phyloP scores from a whole-genome alignment of 2,113 vertebrate genomes.

The Progne subis region DNA sequence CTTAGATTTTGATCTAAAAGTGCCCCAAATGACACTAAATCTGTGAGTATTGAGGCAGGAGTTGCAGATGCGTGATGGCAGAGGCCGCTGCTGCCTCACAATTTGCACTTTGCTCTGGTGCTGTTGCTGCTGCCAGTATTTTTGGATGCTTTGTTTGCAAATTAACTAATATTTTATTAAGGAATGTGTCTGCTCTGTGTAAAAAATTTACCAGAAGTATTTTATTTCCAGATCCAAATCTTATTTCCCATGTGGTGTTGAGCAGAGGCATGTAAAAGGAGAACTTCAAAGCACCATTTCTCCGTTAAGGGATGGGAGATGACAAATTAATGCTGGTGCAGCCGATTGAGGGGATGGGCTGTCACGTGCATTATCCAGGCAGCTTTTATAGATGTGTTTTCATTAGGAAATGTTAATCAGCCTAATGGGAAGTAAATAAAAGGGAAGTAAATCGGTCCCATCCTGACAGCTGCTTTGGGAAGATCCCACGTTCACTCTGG shows the following conservation, averaged over 20 bases:
- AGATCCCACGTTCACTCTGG: accelerated
- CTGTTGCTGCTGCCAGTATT: accelerated
- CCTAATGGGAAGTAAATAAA: background rate
- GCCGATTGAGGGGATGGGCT: background rate
- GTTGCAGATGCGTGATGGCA: background rate
- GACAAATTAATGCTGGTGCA: background rate
- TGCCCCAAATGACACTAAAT: background rate
- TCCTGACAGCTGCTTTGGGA: background rate
- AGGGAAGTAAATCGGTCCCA: background rate
- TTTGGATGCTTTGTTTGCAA: background rate
- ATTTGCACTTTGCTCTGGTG: background rate
- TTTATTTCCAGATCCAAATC: background rate
- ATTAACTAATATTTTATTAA: background rate
- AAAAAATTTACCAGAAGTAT: background rate
- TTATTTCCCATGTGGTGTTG: accelerated
- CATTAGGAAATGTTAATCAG: background rate
- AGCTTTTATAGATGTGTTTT: background rate
- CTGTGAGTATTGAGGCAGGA: background rate
- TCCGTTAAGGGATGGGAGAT: background rate
- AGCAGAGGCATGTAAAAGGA: background rate
- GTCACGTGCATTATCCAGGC: background rate
- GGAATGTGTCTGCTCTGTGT: too few relatives aligned
- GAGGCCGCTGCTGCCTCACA: background rate
- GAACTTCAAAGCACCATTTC: background rate
- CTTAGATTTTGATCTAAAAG: background rate